These are phyloP conservation scores for Phyto melanocephala DNA, from an alignment of 2,888 invertebrate genomes.

Conservation along the genomic window DNA sequence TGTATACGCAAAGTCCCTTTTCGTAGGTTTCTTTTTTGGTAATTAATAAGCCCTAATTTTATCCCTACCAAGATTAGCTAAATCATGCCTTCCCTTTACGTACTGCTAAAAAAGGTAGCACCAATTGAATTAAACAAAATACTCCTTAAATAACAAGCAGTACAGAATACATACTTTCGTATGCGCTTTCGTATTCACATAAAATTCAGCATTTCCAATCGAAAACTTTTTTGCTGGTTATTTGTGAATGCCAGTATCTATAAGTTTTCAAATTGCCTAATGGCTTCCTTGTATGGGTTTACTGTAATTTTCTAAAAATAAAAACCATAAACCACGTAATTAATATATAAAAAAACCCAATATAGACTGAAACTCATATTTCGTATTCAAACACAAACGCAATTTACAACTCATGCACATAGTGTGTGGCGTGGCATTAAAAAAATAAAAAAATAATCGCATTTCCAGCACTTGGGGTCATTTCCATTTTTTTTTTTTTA, in stretches of 20 bases:
- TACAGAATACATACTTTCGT: too few species aligned
- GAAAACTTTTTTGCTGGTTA: too few species aligned
- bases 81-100: too few species aligned
- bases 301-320: background rate
- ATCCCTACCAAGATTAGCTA: too few species aligned
- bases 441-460: conserved; percentile 14
- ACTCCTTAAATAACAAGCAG: too few species aligned
- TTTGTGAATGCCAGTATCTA: background rate
- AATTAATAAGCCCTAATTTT: too few species aligned
- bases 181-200: too few species aligned
- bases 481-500: conserved; percentile 7
- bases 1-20: too few species aligned
- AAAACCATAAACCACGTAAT: conserved; percentile 12
- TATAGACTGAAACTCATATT: conserved; percentile 15
- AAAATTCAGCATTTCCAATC: too few species aligned
- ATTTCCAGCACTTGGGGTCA: conserved; percentile 33
- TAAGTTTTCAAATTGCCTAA: conserved; percentile 29
- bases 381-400: background rate
- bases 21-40: too few species aligned
- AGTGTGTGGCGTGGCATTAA: background rate
- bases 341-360: background rate
- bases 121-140: too few species aligned
- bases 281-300: conserved; percentile 3
- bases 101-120: too few species aligned
- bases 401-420: background rate